Evolutionary conservation across 30 jellyfish, hydroid and myxozoan species (phyloP), one percentile per base, ranked within the genome.

Genomic region (Chrysaora quinquecirrha): DNA sequence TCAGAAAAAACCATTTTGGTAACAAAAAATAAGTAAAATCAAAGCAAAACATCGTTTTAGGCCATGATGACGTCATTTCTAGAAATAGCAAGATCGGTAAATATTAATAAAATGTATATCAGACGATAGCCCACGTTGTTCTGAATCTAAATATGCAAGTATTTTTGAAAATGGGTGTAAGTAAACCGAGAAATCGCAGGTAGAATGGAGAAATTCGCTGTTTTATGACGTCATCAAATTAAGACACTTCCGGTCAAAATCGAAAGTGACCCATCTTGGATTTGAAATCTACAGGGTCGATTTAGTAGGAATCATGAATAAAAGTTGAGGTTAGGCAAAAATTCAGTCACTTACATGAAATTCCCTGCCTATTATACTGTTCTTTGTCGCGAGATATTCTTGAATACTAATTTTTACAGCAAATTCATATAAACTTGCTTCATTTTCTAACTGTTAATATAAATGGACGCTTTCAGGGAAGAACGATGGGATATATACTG

Each of bases 341-440:
- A 69, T 43, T 69, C 70, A 43, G 64, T 69, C 64, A 34, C 18
- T 34, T 69, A 69, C 30, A 32, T 11, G 25, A 28, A 19, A 69
- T 69, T 69, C 66, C 64, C 82, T 69, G 64, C 82, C 72, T 19
- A 58, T 58, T n/a, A n/a, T n/a, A n/a, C n/a, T n/a, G 35, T 77
- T 14, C 95, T 91, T 33, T 72, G 47, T 10, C 84, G 71, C 0
- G 95, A 90, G 18, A 81, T n/a, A n/a, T n/a, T n/a, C n/a, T n/a
- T n/a, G n/a, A n/a, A n/a, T n/a, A n/a, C 62, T 47, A n/a, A n/a
- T n/a, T n/a, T n/a, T n/a, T n/a, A n/a, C n/a, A n/a, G n/a, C n/a
- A n/a, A n/a, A n/a, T n/a, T n/a, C n/a, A n/a, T n/a, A n/a, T n/a
- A n/a, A n/a, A n/a, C n/a, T n/a, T n/a, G n/a, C n/a, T n/a, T n/a